phyloP scores from a whole-genome alignment of 2,888 invertebrate species.

The Homarus gammarus region DNA sequence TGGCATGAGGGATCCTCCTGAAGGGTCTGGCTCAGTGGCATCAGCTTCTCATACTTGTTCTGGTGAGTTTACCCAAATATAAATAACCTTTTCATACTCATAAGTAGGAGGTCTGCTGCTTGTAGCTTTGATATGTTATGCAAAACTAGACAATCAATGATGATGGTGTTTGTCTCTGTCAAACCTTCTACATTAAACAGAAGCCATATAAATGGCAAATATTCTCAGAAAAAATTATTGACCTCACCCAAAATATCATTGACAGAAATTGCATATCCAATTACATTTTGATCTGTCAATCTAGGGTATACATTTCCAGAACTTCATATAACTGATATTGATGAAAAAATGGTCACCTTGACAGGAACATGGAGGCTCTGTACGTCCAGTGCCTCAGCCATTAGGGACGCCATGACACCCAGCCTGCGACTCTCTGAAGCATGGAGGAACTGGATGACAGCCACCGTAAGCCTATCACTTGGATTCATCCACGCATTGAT shows the following conservation, averaged over 20 bases:
- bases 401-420: conserved; percentile 94
- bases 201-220: too few species aligned
- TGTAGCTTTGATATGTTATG: too few species aligned
- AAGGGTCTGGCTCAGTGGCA: conserved; percentile 91
- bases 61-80: conserved; percentile 79
- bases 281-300: too few species aligned
- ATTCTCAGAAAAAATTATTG: neutral
- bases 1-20: conserved; percentile 98
- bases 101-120: too few species aligned
- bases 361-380: conserved; percentile 89
- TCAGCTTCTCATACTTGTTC: conserved; percentile 94
- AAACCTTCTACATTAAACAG: too few species aligned
- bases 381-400: conserved; percentile 95
- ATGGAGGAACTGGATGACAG: conserved; percentile 89
- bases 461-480: conserved; percentile 91
- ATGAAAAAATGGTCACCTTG: conserved; percentile 82
- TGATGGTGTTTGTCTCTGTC: too few species aligned
- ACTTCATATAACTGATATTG: too few species aligned
- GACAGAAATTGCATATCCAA: too few species aligned
- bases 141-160: too few species aligned
- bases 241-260: neutral
- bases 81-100: too few species aligned
- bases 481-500: conserved; percentile 99
- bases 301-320: too few species aligned
- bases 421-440: conserved; percentile 79